These are phyloP conservation scores for Itoplectis maculator DNA, from an alignment of 2,888 invertebrate genomes.

Conservation along the genomic window DNA sequence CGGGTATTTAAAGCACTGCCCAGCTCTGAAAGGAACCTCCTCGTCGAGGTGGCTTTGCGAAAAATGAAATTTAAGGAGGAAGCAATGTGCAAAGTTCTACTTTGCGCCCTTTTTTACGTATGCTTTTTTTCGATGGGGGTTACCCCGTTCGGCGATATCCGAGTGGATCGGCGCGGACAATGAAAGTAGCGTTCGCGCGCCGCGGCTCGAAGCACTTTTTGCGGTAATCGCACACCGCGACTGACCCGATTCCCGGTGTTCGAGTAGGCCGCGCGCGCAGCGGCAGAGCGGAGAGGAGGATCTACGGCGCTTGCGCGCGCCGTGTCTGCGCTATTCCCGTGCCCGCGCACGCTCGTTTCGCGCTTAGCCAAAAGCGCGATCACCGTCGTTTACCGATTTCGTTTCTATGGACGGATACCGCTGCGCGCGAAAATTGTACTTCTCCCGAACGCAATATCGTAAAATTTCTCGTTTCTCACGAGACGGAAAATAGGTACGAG, in stretches of 20 bases:
- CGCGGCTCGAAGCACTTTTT: constrained; percentile 76
- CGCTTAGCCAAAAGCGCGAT: constrained; percentile 12
- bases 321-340: background rate
- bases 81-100: too few relatives aligned
- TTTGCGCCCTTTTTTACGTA: too few relatives aligned
- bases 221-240: constrained; percentile 77
- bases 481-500: constrained; percentile 39
- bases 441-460: background rate
- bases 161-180: constrained; percentile 76
- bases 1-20: too few relatives aligned
- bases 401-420: background rate
- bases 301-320: constrained; percentile 48
- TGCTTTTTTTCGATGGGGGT: too few relatives aligned
- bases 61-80: too few relatives aligned
- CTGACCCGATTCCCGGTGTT: constrained; percentile 81
- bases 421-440: background rate
- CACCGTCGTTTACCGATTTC: constrained; percentile 7
- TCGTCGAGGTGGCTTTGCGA: too few relatives aligned
- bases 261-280: constrained; percentile 78
- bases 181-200: constrained; percentile 81
- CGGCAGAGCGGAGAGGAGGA: constrained; percentile 57
- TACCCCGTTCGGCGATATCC: background rate
- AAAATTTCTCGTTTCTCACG: constrained; percentile 39
- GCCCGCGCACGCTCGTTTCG: background rate
- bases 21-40: too few relatives aligned